Evolutionary conservation across 1,140 invertebrate species (phyloP).

Genomic region (Drosophila grimshawi): DNA sequence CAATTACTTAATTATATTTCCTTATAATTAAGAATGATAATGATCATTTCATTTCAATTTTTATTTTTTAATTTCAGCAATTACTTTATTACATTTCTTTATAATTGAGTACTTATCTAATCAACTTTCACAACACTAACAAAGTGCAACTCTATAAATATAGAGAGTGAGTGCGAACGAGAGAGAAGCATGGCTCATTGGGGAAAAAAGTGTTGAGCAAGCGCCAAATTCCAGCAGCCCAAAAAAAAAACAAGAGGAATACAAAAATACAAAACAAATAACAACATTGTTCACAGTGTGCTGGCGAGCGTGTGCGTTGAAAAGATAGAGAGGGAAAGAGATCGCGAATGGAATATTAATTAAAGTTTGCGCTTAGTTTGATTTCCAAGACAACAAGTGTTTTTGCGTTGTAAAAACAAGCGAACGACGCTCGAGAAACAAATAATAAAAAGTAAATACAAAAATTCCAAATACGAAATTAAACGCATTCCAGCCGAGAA

Average conservation of each 20-base stretch:
- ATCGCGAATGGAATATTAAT: slow-evolving; percentile 69
- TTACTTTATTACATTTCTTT: too few relatives aligned
- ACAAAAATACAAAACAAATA: slow-evolving; percentile 46
- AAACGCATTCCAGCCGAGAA: slow-evolving; percentile 74
- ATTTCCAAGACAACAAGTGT: slow-evolving; percentile 73
- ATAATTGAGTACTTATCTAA: too few relatives aligned
- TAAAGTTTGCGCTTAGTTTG: slow-evolving; percentile 74
- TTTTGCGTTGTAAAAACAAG: slow-evolving; percentile 79
- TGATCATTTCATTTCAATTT: too few relatives aligned
- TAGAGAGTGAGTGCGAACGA: background rate
- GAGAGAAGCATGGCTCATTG: slow-evolving; percentile 35
- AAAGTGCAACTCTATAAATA: slow-evolving; percentile 29
- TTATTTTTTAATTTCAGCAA: too few relatives aligned
- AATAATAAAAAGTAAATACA: slow-evolving; percentile 38
- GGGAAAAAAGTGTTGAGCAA: slow-evolving; percentile 34
- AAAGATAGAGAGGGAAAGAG: slow-evolving; percentile 1
- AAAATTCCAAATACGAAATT: slow-evolving; percentile 74
- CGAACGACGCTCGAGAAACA: slow-evolving; percentile 44
- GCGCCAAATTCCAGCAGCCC: slow-evolving; percentile 28
- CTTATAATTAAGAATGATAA: too few relatives aligned
- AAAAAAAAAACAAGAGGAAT: slow-evolving; percentile 14
- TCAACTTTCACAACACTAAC: background rate
- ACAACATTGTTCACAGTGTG: slow-evolving; percentile 49
- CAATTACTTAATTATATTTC: too few relatives aligned
- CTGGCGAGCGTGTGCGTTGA: slow-evolving; percentile 6